These are phyloP conservation scores for Oscheius sp. DNA, from an alignment of 2,888 invertebrate species.

Conservation along the genomic window DNA sequence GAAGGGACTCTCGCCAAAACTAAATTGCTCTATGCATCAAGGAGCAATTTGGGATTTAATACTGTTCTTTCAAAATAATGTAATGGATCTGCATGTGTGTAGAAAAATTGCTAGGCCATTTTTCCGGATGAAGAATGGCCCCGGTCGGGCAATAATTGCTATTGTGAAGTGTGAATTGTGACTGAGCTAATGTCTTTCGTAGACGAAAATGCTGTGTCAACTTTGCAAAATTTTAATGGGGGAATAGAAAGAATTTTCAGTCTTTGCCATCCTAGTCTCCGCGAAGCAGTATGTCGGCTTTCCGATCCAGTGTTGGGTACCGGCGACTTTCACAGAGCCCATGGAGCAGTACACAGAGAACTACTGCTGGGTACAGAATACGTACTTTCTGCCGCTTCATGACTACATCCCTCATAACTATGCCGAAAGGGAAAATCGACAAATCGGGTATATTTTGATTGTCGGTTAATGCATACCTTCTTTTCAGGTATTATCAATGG, in stretches of 20 bases:
- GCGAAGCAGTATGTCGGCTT: conserved; percentile 69
- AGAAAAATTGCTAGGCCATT: conserved; percentile 8
- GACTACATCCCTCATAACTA: conserved; percentile 70
- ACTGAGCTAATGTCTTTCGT: conserved; percentile 9
- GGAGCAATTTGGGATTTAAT: background rate
- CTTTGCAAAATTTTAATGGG: background rate
- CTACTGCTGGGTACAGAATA: conserved; percentile 71
- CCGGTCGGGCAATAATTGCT: conserved; percentile 22
- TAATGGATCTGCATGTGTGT: background rate
- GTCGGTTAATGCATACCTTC: background rate
- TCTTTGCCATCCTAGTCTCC: conserved; percentile 70
- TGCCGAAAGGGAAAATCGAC: conserved; percentile 67
- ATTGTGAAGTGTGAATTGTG: conserved; percentile 29
- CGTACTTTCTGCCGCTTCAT: conserved; percentile 69
- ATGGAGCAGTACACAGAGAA: conserved; percentile 71
- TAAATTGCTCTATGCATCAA: conserved; percentile 15
- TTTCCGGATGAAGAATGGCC: conserved; percentile 24
- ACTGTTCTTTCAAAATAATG: background rate
- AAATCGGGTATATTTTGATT: conserved; percentile 61
- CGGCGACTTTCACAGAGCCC: conserved; percentile 71
- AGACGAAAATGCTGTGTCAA: conserved; percentile 17
- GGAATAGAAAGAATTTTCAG: conserved; percentile 58
- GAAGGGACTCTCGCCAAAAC: conserved; percentile 27
- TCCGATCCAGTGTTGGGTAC: conserved; percentile 71
- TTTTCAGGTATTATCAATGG: conserved; percentile 63